These are phyloP conservation scores for Nephrocerus scutellatus DNA, from an alignment of 2,888 invertebrate species.

Conservation along the genomic window DNA sequence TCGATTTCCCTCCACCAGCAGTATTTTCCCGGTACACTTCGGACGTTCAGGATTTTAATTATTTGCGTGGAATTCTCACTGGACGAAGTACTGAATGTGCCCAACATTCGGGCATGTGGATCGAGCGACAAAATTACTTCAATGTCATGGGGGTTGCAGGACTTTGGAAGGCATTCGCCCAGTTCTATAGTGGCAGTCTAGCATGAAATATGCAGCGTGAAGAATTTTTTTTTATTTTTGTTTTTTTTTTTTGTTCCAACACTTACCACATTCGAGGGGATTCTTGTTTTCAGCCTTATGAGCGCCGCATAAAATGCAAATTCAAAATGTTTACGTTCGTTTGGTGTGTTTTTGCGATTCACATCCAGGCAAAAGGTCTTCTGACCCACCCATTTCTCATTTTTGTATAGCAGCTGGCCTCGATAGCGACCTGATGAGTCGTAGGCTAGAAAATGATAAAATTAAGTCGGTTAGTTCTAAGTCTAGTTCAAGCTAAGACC, in stretches of 20 bases:
- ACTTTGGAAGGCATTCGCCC: slow-evolving; percentile 67
- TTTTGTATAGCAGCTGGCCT: slow-evolving; percentile 69
- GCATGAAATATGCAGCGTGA: neutral
- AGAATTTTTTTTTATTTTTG: neutral
- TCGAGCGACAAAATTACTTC: slow-evolving; percentile 46
- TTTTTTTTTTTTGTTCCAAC: neutral
- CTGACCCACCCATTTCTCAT: slow-evolving; percentile 76
- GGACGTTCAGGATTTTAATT: slow-evolving; percentile 55
- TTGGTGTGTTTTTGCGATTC: slow-evolving; percentile 31
- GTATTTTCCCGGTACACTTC: slow-evolving; percentile 65
- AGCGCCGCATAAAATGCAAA: slow-evolving; percentile 42
- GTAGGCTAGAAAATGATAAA: slow-evolving; percentile 52
- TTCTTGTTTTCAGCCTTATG: slow-evolving; percentile 31
- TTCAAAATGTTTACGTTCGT: slow-evolving; percentile 38
- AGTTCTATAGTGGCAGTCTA: slow-evolving; percentile 62
- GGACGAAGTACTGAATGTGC: slow-evolving; percentile 21
- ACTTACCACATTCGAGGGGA: slow-evolving; percentile 35
- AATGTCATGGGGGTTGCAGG: slow-evolving; percentile 56
- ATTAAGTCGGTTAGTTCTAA: too few relatives aligned
- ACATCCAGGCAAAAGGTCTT: slow-evolving; percentile 61
- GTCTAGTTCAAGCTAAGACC: too few relatives aligned
- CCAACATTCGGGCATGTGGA: slow-evolving; percentile 39
- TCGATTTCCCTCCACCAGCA: slow-evolving; percentile 57
- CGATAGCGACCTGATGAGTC: slow-evolving; percentile 76
- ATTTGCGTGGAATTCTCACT: slow-evolving; percentile 23